Conservation (phyloP, 2,113 vertebrate genomes). For the Galbula dea region DNA sequence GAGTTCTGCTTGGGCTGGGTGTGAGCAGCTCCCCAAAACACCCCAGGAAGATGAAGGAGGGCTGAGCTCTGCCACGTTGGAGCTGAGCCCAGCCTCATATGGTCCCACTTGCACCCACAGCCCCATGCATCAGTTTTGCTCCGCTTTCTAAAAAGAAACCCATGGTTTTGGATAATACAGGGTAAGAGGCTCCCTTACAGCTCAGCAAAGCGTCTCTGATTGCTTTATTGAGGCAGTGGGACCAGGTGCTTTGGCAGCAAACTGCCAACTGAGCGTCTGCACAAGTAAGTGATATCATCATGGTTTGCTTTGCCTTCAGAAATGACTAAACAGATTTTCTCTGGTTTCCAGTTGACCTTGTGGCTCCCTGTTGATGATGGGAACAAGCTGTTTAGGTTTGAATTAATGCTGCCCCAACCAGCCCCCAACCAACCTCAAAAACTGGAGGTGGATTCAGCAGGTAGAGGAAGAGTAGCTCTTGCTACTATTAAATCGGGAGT, state of each 20-base stretch:
- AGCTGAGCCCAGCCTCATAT: not conserved
- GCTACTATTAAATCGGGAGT: not conserved
- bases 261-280: not conserved
- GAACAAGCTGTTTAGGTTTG: not conserved
- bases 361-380: not conserved
- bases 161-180: not conserved
- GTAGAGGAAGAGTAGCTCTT: not conserved
- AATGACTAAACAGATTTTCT: slow-evolving; percentile 49
- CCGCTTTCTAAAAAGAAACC: not conserved
- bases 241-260: slow-evolving; percentile 25
- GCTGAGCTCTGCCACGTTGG: not conserved
- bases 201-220: not conserved
- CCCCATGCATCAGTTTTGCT: not conserved
- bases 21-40: not conserved
- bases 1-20: not conserved
- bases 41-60: not conserved
- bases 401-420: not conserved
- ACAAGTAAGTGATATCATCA: not conserved
- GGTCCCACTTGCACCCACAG: fast-evolving
- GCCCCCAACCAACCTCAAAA: not conserved
- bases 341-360: slow-evolving; percentile 37
- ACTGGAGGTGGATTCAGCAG: slow-evolving; percentile 1
- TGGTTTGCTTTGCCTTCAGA: slow-evolving; percentile 10
- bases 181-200: not conserved
- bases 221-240: not conserved